Evolutionary conservation across 2,797 vertebrate genomes (phyloP), one percentile per base, ranked within the genome.

Genomic region (Peromyscus melanophrys): DNA sequence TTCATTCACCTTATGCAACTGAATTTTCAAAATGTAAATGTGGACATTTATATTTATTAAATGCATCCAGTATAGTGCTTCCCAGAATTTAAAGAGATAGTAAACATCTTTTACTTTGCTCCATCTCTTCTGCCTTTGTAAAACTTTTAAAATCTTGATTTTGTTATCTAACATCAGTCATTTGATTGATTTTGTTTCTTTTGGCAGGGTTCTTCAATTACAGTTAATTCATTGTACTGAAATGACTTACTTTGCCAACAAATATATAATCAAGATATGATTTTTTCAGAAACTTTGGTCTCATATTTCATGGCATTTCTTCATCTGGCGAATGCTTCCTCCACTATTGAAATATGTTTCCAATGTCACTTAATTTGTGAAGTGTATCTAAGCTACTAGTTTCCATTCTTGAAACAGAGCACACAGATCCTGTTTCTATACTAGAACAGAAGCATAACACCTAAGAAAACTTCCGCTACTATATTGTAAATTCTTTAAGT

Each of bases 71-170:
- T 93, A 89, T 84, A 31, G 34, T 78, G 6, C 78, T 10, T 90
- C 69, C 76, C 83, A 81, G 59, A 93, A 83, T 63, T 43, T 57
- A 90, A 67, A 71, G 29, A 52, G 52, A 83, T 4, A 71, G 75
- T 83, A 75, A 29, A 78, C 85, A 96, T 95, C 21, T 94, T 95
- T 96, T 87, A 19, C 78, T 92, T 93, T 94, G 37, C 9, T 55
- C n/a, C 37, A 59, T 92, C 13, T 84, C 29, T 84, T n/a, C 7
- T 71, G 4, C 40, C 21, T 90, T 97, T 96, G 55, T 82, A 93
- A 94, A 78, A 59, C 10, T 78, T 95, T 55, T 13, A 89, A 94
- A 97, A 92, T 95, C 31, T 94, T 92, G 12, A 63, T 75, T 76
- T 77, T 61, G 52, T 86, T 67, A 94, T 87, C 59, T 69, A 97